These are phyloP conservation scores for Cataglyphis livida DNA, from an alignment of 2,888 invertebrate genomes.

Conservation along the genomic window DNA sequence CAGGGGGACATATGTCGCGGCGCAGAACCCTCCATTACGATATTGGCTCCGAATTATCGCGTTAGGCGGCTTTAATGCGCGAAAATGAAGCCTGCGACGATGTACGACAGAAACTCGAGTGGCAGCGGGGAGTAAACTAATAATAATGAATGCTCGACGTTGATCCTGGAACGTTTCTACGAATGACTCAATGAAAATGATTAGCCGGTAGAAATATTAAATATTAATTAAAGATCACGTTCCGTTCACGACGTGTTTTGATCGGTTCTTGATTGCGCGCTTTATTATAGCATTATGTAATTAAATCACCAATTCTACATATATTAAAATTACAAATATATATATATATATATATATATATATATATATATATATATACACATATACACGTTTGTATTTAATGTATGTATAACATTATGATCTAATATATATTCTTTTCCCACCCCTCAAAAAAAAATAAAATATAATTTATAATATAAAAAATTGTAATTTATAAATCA, in stretches of 20 bases:
- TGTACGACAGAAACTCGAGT: conserved; percentile 3
- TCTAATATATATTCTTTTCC: no score
- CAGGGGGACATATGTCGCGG: conserved; percentile 82
- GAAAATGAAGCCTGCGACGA: conserved; percentile 63
- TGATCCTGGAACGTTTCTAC: conserved; percentile 25
- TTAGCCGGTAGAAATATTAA: background rate
- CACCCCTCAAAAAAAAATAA: no score
- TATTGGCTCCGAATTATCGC: conserved; percentile 80
- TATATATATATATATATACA: background rate
- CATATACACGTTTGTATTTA: no score
- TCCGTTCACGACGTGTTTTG: background rate
- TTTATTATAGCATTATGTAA: background rate
- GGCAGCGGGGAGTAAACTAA: conserved; percentile 29
- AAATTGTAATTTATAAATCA: no score
- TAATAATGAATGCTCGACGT: conserved; percentile 34
- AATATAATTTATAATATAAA: no score
- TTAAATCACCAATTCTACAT: background rate
- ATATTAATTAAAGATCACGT: background rate
- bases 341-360: background rate
- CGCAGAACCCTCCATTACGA: conserved; percentile 82
- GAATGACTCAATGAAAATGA: background rate
- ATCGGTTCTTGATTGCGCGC: background rate
- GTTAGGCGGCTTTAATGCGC: conserved; percentile 76
- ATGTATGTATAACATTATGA: background rate
- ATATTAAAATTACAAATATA: background rate